Percentiles rank a stretch among this genome's conserved stretches.
Evolutionary conservation across 2,797 vertebrate species (phyloP).

Genomic region (Lepus townsendii): DNA sequence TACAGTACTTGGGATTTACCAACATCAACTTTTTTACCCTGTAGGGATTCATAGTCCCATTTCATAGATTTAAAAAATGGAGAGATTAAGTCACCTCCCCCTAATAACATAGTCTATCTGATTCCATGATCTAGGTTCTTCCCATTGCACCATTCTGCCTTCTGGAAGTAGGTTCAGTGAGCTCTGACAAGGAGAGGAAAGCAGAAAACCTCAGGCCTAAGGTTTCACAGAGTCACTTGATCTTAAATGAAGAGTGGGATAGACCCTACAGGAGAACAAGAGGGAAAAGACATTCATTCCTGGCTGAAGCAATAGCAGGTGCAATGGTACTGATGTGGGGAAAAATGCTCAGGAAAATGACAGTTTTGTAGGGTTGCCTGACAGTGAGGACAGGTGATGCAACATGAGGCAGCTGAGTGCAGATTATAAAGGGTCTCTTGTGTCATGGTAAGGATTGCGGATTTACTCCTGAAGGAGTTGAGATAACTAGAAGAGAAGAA

Average conservation of each 20-base stretch:
- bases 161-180: slow-evolving; percentile 28
- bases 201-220: slow-evolving; percentile 13
- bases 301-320: slow-evolving; percentile 35
- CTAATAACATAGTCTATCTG: slow-evolving; percentile 23
- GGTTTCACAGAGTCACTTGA: slow-evolving; percentile 32
- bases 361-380: slow-evolving; percentile 21
- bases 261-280: slow-evolving; percentile 42
- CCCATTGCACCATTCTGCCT: not conserved
- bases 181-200: slow-evolving; percentile 36
- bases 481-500: slow-evolving; percentile 31
- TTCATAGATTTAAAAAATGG: slow-evolving; percentile 51
- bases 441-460: slow-evolving; percentile 34
- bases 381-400: not conserved
- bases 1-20: slow-evolving; percentile 9
- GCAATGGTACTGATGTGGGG: not conserved
- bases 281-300: not conserved
- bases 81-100: not conserved
- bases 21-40: slow-evolving; percentile 35
- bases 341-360: slow-evolving; percentile 51
- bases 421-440: slow-evolving; percentile 15
- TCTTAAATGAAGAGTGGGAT: slow-evolving; percentile 38
- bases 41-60: slow-evolving; percentile 5
- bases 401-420: slow-evolving; percentile 18
- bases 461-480: slow-evolving; percentile 36
- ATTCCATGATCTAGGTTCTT: slow-evolving; percentile 32